Percentiles rank a stretch among this genome's conserved stretches.
phyloP scores from a whole-genome alignment of 2,888 invertebrate species.

The Hartigia nigra region DNA sequence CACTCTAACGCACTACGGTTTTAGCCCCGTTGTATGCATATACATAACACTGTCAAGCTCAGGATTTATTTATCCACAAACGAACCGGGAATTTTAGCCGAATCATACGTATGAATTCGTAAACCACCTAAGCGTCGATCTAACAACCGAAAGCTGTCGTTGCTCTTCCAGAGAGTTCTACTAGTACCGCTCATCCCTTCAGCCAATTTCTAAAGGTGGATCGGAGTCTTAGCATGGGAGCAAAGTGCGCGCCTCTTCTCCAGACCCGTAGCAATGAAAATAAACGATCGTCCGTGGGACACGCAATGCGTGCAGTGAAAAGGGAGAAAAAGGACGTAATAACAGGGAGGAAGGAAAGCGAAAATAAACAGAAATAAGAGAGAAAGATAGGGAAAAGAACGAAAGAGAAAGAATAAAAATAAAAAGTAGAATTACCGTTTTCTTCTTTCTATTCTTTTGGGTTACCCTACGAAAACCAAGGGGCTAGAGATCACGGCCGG shows the following conservation, averaged over 20 bases:
- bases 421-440: not conserved
- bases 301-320: slow-evolving; percentile 3
- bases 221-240: not conserved
- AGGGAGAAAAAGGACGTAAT: not conserved
- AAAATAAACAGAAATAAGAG: not conserved
- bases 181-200: not conserved
- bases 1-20: not conserved
- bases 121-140: not conserved
- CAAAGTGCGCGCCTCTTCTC: not conserved
- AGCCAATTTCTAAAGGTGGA: not conserved
- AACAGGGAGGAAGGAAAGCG: not conserved
- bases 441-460: not conserved
- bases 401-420: not conserved
- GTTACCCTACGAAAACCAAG: not conserved
- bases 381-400: not conserved
- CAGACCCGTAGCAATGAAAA: not conserved
- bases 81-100: not conserved
- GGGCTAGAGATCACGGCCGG: not conserved
- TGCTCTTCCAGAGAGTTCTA: not conserved
- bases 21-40: not conserved
- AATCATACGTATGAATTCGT: too few relatives aligned
- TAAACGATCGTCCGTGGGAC: not conserved
- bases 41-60: not conserved
- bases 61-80: not conserved
- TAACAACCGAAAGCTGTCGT: not conserved